Evolutionary conservation across 2,797 vertebrate genomes (phyloP).

Genomic region (Sylvia borin): DNA sequence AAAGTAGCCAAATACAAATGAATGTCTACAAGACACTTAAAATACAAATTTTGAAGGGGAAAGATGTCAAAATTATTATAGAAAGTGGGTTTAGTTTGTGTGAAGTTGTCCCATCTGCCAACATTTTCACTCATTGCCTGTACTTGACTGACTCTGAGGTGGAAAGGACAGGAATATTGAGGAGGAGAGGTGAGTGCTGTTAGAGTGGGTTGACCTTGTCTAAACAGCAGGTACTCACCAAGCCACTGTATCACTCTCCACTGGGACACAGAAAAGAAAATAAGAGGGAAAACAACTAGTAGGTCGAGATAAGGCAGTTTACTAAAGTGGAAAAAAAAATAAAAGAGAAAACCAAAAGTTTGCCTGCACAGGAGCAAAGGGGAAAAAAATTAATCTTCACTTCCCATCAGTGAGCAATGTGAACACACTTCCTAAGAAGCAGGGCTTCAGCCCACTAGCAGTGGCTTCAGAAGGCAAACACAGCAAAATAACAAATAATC

Average conservation of each 20-base stretch:
- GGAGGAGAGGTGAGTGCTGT: not conserved
- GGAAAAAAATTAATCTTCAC: not conserved
- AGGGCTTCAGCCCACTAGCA: not conserved
- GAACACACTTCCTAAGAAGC: not conserved
- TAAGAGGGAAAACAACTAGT: not conserved
- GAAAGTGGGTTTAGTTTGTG: not conserved
- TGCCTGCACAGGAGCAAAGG: not conserved
- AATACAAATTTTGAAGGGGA: fast-evolving
- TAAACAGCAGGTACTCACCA: too few species aligned
- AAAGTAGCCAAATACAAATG: not conserved
- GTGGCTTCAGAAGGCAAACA: not conserved
- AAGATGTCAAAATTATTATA: not conserved
- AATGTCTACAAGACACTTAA: not conserved
- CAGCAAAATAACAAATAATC: not conserved
- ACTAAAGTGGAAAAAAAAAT: not conserved
- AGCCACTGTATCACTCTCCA: not conserved
- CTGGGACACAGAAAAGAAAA: not conserved
- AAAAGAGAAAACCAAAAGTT: not conserved
- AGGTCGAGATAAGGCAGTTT: not conserved
- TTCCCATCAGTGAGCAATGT: fast-evolving
- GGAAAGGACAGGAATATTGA: not conserved
- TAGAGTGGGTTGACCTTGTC: not conserved
- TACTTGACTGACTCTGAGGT: not conserved
- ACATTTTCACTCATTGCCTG: not conserved
- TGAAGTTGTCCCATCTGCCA: not conserved